Base-by-base conservation (phyloP, 1,140 invertebrate species). In the Maconellicoccus hirsutus region DNA sequence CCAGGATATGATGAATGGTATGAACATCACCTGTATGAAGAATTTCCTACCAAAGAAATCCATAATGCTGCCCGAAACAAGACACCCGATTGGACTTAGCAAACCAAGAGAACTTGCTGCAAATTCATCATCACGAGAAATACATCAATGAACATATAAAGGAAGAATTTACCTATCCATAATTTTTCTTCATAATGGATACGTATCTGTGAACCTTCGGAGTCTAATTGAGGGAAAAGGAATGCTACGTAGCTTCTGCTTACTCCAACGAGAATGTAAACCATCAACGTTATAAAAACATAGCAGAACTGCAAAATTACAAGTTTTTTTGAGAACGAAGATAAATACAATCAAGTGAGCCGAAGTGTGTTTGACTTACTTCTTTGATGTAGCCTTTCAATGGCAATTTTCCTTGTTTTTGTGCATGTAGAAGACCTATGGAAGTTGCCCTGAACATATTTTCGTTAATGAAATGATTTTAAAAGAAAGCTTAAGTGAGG, bases 111-210 rank as follows among this genome's bases (percentile, higher is more conserved):
- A 52, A 19, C 42, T 52, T 3, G 42, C 42, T 52, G n/a, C 4
- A 19, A 16, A 52, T n/a, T n/a, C n/a, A n/a, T n/a, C n/a, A n/a
- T n/a, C 10, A 52, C 2, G 42, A 8, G n/a, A 52, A 52, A 3
- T 52, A 52, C 42, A 2, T 52, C 6, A 8, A 8, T 52, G n/a
- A 52, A 8, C 42, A 19, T 52, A 52, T 19, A 12, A 33, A 33
- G n/a, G 42, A 52, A 52, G 16, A 52, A 52, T 52, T 66, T 25
- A 66, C 61, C 61, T 22, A 66, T 66, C 61, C 61, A 66, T 66
- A 22, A 66, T 25, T 23, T 26, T 23, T 66, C 14, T 1, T 23
- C 61, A 25, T 66, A 3, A 4, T 23, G 2, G 19, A 66, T 66
- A 6, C 19, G 21, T 10, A 66, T 66, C 6, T 23, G 6, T 16